Base-by-base conservation (phyloP, 1,140 invertebrate genomes). In the Aphaenogaster ashmeadi region DNA sequence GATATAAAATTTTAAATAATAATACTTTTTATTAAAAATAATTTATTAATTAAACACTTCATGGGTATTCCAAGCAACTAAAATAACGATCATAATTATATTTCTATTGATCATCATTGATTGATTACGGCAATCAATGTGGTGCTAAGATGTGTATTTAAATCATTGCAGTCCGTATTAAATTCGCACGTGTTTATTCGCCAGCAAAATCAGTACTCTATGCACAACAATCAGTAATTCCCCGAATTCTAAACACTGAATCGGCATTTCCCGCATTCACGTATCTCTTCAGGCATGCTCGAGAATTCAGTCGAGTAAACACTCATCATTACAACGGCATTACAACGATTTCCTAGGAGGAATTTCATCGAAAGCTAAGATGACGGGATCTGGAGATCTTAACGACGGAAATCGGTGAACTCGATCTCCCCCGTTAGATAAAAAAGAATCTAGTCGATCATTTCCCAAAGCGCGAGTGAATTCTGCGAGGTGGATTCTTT, bases 361-460 rank as follows among this genome's bases (percentile, higher is more conserved):
- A 86, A 90, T 87, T 87, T 47, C n/a, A 69, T 89, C 18, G 33
- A n/a, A 15, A n/a, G 56, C n/a, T 52, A 72, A 88, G 52, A 89
- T 86, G 88, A 79, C 81, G 52, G 18, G 41, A 58, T 62, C 11
- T 60, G 36, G 27, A 52, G 50, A n/a, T 11, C 18, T 71, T 38
- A 64, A 77, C 27, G 79, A 66, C 33, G 72, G 54, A 86, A 86
- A 88, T 74, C 86, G 64, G 77, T 89, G 77, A 88, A 47, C 33
- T 84, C 41, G 80, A 62, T 84, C 69, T 62, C 18, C 11, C 15
- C 58, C 1, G 15, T 64, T 47, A 50, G 18, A 52, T 33, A 69
- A 67, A 60, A 38, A 54, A 78, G 72, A 52, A 78, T 86, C 66
- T 67, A 88, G 71, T 86, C 83, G 44, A 54, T 64, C 41, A 36